Percentiles rank a stretch among this genome's conserved stretches.
phyloP scores from a whole-genome alignment of 1,140 invertebrate genomes.

The Penaeus chinensis region DNA sequence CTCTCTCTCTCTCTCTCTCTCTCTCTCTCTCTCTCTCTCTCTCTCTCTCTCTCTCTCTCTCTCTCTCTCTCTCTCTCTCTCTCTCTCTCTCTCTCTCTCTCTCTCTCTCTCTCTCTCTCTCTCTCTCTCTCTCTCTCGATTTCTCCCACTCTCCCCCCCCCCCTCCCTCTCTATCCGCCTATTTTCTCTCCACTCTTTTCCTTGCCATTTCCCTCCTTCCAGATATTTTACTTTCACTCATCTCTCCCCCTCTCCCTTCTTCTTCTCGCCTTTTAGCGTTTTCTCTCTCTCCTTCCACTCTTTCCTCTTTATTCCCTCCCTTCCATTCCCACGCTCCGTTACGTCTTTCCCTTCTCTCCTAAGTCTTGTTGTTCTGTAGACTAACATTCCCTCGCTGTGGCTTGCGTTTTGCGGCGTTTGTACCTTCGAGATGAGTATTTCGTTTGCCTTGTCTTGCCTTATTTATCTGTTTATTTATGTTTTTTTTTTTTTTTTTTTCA shows the following conservation, averaged over 20 bases:
- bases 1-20: conserved; percentile 33
- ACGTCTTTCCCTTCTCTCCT: conserved; percentile 64
- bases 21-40: background rate
- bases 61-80: background rate
- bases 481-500: too few relatives aligned
- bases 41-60: too few relatives aligned
- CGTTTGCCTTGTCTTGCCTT: too few relatives aligned
- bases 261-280: background rate
- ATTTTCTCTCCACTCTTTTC: background rate
- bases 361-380: conserved; percentile 76
- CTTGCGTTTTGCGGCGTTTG: too few relatives aligned
- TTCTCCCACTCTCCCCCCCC: background rate
- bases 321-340: background rate
- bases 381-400: conserved; percentile 64
- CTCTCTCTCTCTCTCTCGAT: conserved; percentile 28
- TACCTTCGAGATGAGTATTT: too few relatives aligned
- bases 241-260: background rate
- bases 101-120: conserved; percentile 30
- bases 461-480: too few relatives aligned
- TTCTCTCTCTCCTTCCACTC: background rate
- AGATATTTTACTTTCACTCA: background rate
- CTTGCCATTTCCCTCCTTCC: background rate
- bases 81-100: conserved; percentile 21
- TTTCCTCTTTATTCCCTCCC: background rate
- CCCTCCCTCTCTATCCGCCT: background rate